Base-by-base conservation (phyloP, 2,888 invertebrate genomes). In the Oxytorus armatus region DNA sequence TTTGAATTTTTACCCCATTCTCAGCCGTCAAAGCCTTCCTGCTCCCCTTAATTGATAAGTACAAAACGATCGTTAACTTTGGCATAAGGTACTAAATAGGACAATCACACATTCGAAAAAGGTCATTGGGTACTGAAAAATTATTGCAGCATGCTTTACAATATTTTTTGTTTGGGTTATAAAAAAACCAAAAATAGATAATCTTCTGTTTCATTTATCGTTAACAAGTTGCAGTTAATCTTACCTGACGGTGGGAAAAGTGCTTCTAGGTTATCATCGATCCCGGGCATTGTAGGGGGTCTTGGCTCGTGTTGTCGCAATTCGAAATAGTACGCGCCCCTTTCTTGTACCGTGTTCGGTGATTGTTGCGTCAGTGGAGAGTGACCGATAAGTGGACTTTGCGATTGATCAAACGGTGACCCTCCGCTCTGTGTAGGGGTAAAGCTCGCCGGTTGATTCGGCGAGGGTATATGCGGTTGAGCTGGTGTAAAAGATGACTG, bases 201-300 rank as follows among this genome's bases (percentile, higher is more conserved):
- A 11, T n/a, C n/a, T n/a, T n/a, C n/a, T n/a, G n/a, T n/a, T n/a
- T n/a, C n/a, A n/a, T n/a, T n/a, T n/a, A n/a, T n/a, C n/a, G n/a
- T n/a, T n/a, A n/a, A n/a, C n/a, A n/a, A n/a, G n/a, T n/a, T n/a
- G n/a, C n/a, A 11, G 1, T 61, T 33, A 10, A 33, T 44, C 57
- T 88, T 87, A 93, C 93, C 92, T 84, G 95, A 93, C 80, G 94
- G 93, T 87, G 95, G 94, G 88, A 95, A 95, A 63, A 95, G 92
- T 82, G 93, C 94, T 85, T 94, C 94, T 82, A 95, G 90, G 83
- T 93, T 92, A 70, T 93, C 92, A 47, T 92, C 92, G 11, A 81
- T 84, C 0, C 73, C 80, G 11, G 80, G 61, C 5, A 76, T 59
- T 33, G 83, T 57, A 8, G 85, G 57, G 3, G 84, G 44, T 79